These are phyloP conservation scores for Motacilla tschutschensis DNA, from an alignment of 2,113 vertebrate species.

Conservation along the genomic window DNA sequence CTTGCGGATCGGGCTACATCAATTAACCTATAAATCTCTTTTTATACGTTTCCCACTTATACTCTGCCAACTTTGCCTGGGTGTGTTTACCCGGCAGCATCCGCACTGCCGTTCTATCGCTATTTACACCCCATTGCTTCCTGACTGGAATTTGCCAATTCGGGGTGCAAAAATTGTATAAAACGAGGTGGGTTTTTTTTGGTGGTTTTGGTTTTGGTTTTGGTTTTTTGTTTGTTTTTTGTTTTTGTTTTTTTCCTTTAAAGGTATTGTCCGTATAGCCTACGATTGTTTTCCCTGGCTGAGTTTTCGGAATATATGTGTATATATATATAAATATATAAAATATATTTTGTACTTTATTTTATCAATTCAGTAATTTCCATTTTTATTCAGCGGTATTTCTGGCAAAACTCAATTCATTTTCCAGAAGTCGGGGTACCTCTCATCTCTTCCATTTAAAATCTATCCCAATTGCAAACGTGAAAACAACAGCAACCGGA, in stretches of 20 bases:
- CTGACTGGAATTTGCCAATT: not conserved
- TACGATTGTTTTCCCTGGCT: not conserved
- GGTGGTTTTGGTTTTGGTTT: not conserved
- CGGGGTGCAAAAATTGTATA: not conserved
- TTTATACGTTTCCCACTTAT: constrained; percentile 37
- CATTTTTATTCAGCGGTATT: not conserved
- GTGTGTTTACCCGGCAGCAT: not conserved
- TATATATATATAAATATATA: not conserved
- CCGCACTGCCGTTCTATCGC: not conserved
- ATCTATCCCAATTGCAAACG: not conserved
- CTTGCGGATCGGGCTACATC: constrained; percentile 25
- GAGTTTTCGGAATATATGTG: not conserved
- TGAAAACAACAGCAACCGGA: not conserved
- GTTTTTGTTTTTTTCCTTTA: not conserved
- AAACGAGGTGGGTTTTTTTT: not conserved
- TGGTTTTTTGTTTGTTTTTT: not conserved
- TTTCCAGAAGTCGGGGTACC: not conserved
- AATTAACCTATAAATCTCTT: constrained; percentile 67
- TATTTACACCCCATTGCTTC: not conserved
- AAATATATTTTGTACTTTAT: not conserved
- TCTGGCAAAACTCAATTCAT: not conserved
- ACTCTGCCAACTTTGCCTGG: constrained; percentile 35
- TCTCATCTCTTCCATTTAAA: not conserved
- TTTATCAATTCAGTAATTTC: not conserved
- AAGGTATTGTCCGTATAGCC: not conserved